A percentile compares a stretch with the other conserved stretches of the same genome.
These are phyloP conservation scores for Anarhynchus alexandrinus DNA, from an alignment of 2,113 vertebrate genomes.

Conservation along the genomic window DNA sequence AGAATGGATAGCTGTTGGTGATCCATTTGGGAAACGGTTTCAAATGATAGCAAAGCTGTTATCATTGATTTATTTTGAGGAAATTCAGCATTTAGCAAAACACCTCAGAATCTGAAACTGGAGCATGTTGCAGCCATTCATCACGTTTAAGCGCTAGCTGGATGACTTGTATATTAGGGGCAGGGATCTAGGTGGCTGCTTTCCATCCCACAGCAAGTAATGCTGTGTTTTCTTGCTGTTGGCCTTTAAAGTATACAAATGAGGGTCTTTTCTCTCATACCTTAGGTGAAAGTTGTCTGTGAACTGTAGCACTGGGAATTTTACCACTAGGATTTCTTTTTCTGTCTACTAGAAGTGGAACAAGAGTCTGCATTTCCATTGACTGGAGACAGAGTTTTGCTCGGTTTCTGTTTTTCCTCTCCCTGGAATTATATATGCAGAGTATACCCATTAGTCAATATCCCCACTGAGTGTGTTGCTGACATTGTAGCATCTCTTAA, in stretches of 20 bases:
- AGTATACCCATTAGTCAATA: background rate
- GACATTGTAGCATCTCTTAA: background rate
- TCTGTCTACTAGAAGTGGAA: background rate
- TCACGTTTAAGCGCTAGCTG: background rate
- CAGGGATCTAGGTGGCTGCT: background rate
- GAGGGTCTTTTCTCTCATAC: background rate
- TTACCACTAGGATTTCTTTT: background rate
- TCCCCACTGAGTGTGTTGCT: background rate
- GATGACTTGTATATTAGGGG: background rate
- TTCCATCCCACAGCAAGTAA: background rate
- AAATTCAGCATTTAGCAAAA: background rate
- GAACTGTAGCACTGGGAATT: background rate
- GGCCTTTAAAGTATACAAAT: background rate
- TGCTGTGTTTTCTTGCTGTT: background rate
- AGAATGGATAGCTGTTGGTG: background rate
- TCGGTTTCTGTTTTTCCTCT: background rate
- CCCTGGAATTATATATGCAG: background rate
- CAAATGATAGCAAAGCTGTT: background rate
- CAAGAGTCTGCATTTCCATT: background rate
- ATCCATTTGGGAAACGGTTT: background rate
- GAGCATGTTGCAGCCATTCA: background rate
- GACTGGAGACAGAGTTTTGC: background rate
- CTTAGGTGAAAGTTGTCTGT: background rate
- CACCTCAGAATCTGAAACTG: background rate
- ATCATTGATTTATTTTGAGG: background rate